Conservation (phyloP, 2,797 vertebrate species). For the Synaphobranchus kaupii region DNA sequence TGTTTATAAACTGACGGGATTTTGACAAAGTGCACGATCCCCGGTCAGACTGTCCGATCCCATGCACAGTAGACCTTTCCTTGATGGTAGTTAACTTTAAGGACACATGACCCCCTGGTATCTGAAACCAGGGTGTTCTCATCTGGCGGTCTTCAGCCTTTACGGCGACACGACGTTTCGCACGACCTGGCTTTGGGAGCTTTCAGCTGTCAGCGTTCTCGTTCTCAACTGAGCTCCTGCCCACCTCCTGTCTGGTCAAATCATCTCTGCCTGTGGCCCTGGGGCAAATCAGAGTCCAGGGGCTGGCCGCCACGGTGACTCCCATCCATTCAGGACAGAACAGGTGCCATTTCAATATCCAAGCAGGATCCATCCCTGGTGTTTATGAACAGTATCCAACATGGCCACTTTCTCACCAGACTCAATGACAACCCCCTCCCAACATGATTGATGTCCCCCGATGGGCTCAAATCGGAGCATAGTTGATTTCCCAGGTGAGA, state of each 20-base stretch:
- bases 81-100: too few species aligned
- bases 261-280: neutral
- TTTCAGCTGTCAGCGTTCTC: too few species aligned
- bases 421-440: conserved; percentile 39
- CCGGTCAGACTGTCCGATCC: neutral
- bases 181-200: too few species aligned
- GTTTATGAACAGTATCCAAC: conserved; percentile 19
- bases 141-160: neutral
- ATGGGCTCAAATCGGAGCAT: conserved; percentile 35
- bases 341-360: neutral
- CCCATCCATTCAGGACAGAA: neutral
- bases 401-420: conserved; percentile 13
- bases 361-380: neutral
- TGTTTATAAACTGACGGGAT: neutral
- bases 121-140: neutral
- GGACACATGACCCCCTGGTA: too few species aligned
- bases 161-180: neutral
- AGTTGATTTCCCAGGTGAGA: conserved; percentile 42
- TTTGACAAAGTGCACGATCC: neutral
- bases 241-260: neutral
- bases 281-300: neutral
- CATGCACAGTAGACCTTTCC: neutral
- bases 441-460: neutral
- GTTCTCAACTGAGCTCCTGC: neutral
- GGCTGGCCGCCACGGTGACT: neutral